phyloP scores from a whole-genome alignment of 2,797 vertebrate genomes.

The Myripristis murdjan region DNA sequence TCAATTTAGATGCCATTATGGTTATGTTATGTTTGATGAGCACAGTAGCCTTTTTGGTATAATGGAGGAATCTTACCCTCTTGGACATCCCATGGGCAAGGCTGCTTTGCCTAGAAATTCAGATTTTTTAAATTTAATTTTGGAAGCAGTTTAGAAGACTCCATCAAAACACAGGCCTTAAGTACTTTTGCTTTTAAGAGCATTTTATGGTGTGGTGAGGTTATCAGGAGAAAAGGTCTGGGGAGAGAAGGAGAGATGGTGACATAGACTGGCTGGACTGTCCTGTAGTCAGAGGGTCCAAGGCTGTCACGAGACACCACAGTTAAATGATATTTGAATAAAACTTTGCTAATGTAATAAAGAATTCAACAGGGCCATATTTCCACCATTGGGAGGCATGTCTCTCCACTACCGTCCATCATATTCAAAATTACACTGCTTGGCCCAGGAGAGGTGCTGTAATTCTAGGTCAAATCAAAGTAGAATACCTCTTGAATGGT shows the following conservation, averaged over 20 bases:
- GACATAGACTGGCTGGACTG: too few species aligned
- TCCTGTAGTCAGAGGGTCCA: neutral
- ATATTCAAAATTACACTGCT: neutral
- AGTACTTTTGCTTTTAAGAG: neutral
- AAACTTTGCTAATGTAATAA: too few species aligned
- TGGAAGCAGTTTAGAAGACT: neutral
- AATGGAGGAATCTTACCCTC: too few species aligned
- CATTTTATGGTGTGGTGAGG: neutral
- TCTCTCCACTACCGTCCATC: neutral
- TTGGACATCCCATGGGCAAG: too few species aligned
- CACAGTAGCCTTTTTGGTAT: too few species aligned
- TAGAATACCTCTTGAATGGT: too few species aligned
- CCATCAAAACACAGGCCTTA: neutral
- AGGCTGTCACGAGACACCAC: neutral
- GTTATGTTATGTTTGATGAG: too few species aligned
- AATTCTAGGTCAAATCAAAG: slow-evolving; percentile 29
- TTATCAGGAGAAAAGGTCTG: neutral
- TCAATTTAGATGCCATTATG: too few species aligned
- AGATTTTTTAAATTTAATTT: neutral
- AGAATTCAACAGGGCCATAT: too few species aligned
- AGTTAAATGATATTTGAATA: too few species aligned
- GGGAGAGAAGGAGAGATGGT: too few species aligned
- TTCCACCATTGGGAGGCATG: too few species aligned
- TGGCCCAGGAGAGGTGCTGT: neutral
- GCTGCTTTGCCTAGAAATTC: neutral